Conservation (phyloP, 2,888 invertebrate genomes). For the Melanotus villosus region DNA sequence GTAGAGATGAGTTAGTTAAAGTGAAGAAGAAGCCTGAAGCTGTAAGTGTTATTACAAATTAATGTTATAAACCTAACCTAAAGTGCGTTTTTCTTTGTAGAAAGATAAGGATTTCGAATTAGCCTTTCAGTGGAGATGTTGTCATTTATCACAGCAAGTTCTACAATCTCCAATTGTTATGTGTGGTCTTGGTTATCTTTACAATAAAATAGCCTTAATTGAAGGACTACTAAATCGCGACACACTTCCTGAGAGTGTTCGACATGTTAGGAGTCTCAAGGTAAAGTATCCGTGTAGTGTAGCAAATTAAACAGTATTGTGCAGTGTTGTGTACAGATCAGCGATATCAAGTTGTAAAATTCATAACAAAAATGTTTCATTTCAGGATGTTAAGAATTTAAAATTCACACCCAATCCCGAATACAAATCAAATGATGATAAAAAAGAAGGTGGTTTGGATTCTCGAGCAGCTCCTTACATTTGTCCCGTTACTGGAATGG, state of each 20-base stretch:
- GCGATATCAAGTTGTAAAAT: too few relatives aligned
- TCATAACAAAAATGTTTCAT: too few relatives aligned
- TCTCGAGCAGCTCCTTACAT: conserved; percentile 87
- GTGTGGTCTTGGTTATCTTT: conserved; percentile 91
- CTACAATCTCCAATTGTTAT: conserved; percentile 92
- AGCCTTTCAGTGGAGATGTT: conserved; percentile 95
- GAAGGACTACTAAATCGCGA: conserved; percentile 91
- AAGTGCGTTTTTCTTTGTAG: too few relatives aligned
- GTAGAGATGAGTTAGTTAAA: conserved; percentile 79
- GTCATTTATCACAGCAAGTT: conserved; percentile 90
- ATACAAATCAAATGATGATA: conserved; percentile 76
- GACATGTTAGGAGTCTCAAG: conserved; percentile 87
- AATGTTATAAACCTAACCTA: too few relatives aligned
- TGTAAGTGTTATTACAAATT: conserved; percentile 34
- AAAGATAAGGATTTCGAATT: conserved; percentile 80
- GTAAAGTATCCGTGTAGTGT: too few relatives aligned
- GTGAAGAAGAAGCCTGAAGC: conserved; percentile 81
- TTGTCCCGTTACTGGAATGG: conserved; percentile 94
- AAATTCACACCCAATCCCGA: conserved; percentile 89
- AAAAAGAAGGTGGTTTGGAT: conserved; percentile 83
- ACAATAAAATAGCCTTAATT: conserved; percentile 93
- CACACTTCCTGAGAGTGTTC: conserved; percentile 78
- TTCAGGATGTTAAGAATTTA: conserved; percentile 86
- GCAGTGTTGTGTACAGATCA: too few relatives aligned
- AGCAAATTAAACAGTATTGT: too few relatives aligned